Evolutionary conservation across 2,113 vertebrate species (phyloP).

Genomic region (Montifringilla adamsi): DNA sequence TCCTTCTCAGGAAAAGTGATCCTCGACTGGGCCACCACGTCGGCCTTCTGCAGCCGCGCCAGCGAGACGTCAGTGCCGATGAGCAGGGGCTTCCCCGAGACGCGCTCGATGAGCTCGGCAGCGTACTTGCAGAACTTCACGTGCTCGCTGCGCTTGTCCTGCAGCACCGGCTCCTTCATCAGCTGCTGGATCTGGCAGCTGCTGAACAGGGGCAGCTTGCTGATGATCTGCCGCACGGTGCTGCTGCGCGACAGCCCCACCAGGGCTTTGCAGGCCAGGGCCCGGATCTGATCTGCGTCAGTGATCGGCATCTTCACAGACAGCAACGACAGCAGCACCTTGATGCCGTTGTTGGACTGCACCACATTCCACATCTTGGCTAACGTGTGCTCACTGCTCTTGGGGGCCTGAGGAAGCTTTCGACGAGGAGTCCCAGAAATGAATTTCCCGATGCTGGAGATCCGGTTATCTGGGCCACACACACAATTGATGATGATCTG

Average conservation of each 20-base stretch:
- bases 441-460: slow-evolving; percentile 96
- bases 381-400: slow-evolving; percentile 88
- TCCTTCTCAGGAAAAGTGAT: slow-evolving; percentile 97
- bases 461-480: slow-evolving; percentile 93
- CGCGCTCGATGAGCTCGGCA: slow-evolving; percentile 92
- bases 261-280: slow-evolving; percentile 91
- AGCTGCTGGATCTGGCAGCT: slow-evolving; percentile 98
- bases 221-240: slow-evolving; percentile 95
- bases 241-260: slow-evolving; percentile 92
- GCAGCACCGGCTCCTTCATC: slow-evolving; percentile 97
- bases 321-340: slow-evolving; percentile 92
- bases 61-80: slow-evolving; percentile 95
- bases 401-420: slow-evolving; percentile 86
- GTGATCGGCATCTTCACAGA: slow-evolving; percentile 98
- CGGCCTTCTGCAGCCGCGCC: slow-evolving; percentile 92
- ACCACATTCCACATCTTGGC: slow-evolving; percentile 99
- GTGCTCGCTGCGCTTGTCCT: slow-evolving; percentile 97
- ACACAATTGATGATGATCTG: slow-evolving; percentile 98
- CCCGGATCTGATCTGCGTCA: slow-evolving; percentile 95
- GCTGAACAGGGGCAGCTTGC: slow-evolving; percentile 96
- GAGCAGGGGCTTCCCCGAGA: slow-evolving; percentile 92
- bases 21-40: slow-evolving; percentile 95
- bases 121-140: slow-evolving; percentile 97
- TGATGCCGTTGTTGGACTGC: slow-evolving; percentile 98
- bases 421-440: slow-evolving; percentile 92